phyloP scores from a whole-genome alignment of 2,888 invertebrate genomes.

The Cryptocephalus moraei region DNA sequence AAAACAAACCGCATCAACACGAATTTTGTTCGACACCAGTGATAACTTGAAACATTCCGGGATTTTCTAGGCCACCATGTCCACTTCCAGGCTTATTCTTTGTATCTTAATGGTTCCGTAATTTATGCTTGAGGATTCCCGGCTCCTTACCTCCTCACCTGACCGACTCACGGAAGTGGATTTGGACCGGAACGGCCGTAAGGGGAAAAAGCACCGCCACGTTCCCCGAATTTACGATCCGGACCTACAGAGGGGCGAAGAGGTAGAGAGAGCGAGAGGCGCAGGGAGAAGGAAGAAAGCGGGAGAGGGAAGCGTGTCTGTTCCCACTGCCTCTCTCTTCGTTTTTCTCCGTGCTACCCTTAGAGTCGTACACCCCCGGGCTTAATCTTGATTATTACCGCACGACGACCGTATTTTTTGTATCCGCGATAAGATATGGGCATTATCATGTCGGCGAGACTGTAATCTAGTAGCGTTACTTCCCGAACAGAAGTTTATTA shows the following conservation, averaged over 20 bases:
- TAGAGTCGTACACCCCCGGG: conserved; percentile 18
- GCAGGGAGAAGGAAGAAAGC: no score
- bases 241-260: neutral
- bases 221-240: conserved; percentile 30
- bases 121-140: no score
- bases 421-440: conserved; percentile 21
- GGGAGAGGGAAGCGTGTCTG: no score
- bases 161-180: conserved; percentile 29
- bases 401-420: conserved; percentile 24
- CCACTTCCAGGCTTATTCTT: no score
- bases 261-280: no score
- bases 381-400: conserved; percentile 36
- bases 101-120: no score
- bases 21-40: no score
- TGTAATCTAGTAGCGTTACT: conserved; percentile 14
- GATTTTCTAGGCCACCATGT: no score
- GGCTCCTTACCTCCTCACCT: no score
- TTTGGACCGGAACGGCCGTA: conserved; percentile 25
- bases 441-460: conserved; percentile 19
- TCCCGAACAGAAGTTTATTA: conserved; percentile 11
- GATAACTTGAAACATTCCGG: no score
- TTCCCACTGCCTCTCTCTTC: conserved; percentile 21
- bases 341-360: conserved; percentile 25
- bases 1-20: no score
- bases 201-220: conserved; percentile 7